A percentile compares a stretch with the other conserved stretches of the same genome.
These are phyloP conservation scores for Chelonia mydas DNA, from an alignment of 2,797 vertebrate species.

Conservation along the genomic window DNA sequence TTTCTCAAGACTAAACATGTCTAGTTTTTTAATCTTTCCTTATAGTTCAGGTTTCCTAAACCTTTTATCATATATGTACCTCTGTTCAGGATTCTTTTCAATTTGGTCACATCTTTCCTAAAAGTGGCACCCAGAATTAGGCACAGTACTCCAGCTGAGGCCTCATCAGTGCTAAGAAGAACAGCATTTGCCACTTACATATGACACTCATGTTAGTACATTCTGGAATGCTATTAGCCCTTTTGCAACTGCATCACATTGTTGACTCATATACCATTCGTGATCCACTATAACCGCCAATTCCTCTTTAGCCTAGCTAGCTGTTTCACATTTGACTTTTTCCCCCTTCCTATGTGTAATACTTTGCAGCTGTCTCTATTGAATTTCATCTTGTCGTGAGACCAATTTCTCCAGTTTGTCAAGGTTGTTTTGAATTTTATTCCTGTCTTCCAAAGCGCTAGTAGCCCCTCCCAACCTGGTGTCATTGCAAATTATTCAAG, in stretches of 20 bases:
- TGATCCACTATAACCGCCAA: neutral
- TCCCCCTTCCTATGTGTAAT: neutral
- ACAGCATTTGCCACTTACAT: too few relatives aligned
- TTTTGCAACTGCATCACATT: neutral
- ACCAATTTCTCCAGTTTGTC: neutral
- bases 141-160: too few relatives aligned
- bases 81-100: too few relatives aligned
- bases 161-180: too few relatives aligned
- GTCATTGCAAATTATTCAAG: neutral
- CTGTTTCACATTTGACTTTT: neutral
- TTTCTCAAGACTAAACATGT: too few relatives aligned
- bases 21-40: too few relatives aligned
- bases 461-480: neutral
- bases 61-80: too few relatives aligned
- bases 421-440: neutral
- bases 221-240: neutral
- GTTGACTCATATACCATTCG: neutral
- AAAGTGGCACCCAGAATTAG: too few relatives aligned
- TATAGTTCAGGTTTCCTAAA: too few relatives aligned
- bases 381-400: neutral
- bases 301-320: neutral
- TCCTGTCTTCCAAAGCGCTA: neutral
- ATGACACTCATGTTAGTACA: neutral
- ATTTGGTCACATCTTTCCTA: too few relatives aligned
- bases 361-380: neutral